Base-by-base conservation (phyloP, 1,140 invertebrate genomes). In the Phymorhynchus buccinoides region DNA sequence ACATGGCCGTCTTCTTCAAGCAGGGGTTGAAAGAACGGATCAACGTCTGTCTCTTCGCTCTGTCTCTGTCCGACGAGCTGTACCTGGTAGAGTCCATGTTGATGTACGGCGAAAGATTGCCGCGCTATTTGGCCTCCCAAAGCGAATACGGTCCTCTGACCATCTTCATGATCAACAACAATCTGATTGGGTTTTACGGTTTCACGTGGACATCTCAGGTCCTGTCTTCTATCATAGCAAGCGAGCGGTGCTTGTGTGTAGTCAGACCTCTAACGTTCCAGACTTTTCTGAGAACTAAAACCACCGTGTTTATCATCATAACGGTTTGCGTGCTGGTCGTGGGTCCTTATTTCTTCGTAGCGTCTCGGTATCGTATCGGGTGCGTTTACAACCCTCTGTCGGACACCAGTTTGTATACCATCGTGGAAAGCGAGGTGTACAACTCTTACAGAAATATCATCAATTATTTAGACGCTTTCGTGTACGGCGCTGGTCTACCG, bases 191-290 rank as follows among this genome's bases (percentile, higher is more conserved):
- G 6, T 56, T 80, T 30, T 16, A 32, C 22, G 79, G 79, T 4
- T 80, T 80, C n/a, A 48, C 30, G 3, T 56, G 44, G 42, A 35
- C 35, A 1, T 80, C 79, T 30, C 44, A 80, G 79, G 14, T 80
- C 6, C 22, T 62, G 44, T 80, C 79, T 30, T 44, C 79, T 0
- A 32, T 80, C 44, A 80, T 80, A 6, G 79, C 79, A 3, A 80
- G 79, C 35, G 79, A 80, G 79, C 22, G 79, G 16, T 80, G 79
- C 37, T 62, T 80, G 27, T 80, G 79, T 39, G 22, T 48, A n/a
- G 27, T 80, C 44, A 52, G 48, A 6, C 79, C 79, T 32, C 48
- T 80, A 7, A 44, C 16, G 16, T 48, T 35, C n/a, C n/a, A 56
- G 79, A 80, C 44, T 48, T 3, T 80, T 27, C 48, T 52, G 22